Base-by-base conservation (phyloP, 1,140 invertebrate genomes). In the Drosophila mauritiana region DNA sequence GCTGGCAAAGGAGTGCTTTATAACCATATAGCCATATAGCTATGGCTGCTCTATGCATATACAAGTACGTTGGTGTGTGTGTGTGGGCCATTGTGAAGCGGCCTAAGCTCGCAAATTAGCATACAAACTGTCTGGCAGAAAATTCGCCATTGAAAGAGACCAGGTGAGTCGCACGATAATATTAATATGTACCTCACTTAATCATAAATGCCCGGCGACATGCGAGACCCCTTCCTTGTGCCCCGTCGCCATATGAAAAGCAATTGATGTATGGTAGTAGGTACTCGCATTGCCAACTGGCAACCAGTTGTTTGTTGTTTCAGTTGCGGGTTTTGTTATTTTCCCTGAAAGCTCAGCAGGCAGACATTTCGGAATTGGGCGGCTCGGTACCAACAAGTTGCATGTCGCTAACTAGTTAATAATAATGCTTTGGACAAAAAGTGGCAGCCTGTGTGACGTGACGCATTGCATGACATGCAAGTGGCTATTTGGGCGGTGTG, bases 51-150 rank as follows among this genome's bases (percentile, higher is more conserved):
- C 39, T 54, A n/a, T 27, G 4, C 3, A 3, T 13, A 27, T n/a
- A n/a, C 27, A 12, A 31, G 31, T 31, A 31, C 2, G 0, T 0
- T 7, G 22, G 22, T 48, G 20, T 7, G 59, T 34, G 55, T 55
- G 37, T 64, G 46, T 36, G 61, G 51, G 51, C 67, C 64, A 57
- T 70, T 69, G 67, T 70, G 64, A 36, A 43, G 51, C 49, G 79
- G 54, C 52, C 54, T 77, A 80, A 88, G 74, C 80, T 73, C 64
- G 37, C 67, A 89, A 88, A 88, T 88, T 89, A 88, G 84, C 83
- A 88, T 88, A 88, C 84, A 89, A 88, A 88, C 84, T 89, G 83
- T 88, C 83, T 88, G 83, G 56, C 79, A 88, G 83, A 76, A 81
- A 75, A 76, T 64, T 52, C 73, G 48, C 53, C 39, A 74, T 74